Conservation (phyloP, 2,888 invertebrate genomes). For the Rotaria magnacalcarata region DNA sequence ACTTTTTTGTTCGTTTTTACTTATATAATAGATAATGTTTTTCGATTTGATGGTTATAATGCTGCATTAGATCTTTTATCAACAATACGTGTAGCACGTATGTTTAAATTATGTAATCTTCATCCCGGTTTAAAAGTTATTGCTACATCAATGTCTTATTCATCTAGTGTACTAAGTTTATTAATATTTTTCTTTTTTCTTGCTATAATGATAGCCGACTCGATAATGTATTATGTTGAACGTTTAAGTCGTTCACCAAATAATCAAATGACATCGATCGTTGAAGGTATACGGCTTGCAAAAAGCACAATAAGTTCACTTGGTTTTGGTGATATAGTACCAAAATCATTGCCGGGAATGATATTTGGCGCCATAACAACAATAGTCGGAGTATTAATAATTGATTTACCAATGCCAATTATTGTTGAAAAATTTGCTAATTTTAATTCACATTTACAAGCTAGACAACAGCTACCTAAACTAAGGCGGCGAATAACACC, state of each 20-base stretch:
- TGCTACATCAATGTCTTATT: conserved; percentile 33
- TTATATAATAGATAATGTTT: conserved; percentile 34
- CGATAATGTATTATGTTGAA: conserved; percentile 44
- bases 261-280: conserved; percentile 35
- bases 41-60: neutral
- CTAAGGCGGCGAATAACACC: conserved; percentile 40
- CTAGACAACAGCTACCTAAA: conserved; percentile 43
- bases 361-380: conserved; percentile 44
- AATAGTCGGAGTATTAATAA: conserved; percentile 43
- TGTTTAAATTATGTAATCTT: conserved; percentile 43
- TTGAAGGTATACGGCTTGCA: conserved; percentile 41
- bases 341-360: conserved; percentile 42
- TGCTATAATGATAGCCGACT: conserved; percentile 37
- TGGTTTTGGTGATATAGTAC: conserved; percentile 42
- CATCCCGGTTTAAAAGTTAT: conserved; percentile 45
- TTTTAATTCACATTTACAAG: conserved; percentile 45
- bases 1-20: conserved; percentile 42
- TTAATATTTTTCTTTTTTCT: conserved; percentile 44
- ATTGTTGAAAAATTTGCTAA: conserved; percentile 46
- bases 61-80: conserved; percentile 41
- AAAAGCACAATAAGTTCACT: conserved; percentile 42
- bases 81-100: conserved; percentile 40
- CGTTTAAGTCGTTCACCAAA: conserved; percentile 32
- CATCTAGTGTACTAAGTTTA: conserved; percentile 37
- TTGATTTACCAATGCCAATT: conserved; percentile 47